Conservation (phyloP, 2,113 vertebrate species). For the Heterotis niloticus region DNA sequence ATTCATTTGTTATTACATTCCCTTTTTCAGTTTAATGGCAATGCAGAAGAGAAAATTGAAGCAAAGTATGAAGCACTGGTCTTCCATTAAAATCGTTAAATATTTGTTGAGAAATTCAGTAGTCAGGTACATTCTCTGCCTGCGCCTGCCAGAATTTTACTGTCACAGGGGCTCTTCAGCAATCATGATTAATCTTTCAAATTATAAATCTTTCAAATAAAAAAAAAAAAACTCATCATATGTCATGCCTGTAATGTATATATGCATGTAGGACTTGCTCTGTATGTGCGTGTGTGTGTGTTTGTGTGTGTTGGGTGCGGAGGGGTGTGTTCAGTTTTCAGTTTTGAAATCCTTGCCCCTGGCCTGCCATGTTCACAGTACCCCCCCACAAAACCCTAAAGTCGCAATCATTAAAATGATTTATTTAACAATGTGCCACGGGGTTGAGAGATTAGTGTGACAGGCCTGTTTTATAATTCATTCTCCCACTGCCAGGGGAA, state of each 20-base stretch:
- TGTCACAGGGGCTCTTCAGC: background rate
- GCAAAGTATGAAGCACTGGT: background rate
- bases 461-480: slow-evolving; percentile 69
- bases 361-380: slow-evolving; percentile 46
- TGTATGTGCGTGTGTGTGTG: slow-evolving; percentile 28
- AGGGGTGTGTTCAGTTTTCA: slow-evolving; percentile 9
- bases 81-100: background rate
- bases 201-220: too few species aligned
- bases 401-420: slow-evolving; percentile 65
- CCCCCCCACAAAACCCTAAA: slow-evolving; percentile 42
- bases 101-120: background rate
- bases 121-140: background rate
- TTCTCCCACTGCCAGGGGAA: slow-evolving; percentile 58
- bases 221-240: slow-evolving; percentile 1
- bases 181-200: slow-evolving; percentile 11
- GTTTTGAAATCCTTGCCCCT: slow-evolving; percentile 36
- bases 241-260: slow-evolving; percentile 19
- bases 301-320: slow-evolving; percentile 30
- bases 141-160: background rate
- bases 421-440: slow-evolving; percentile 66
- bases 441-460: slow-evolving; percentile 65
- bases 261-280: slow-evolving; percentile 9
- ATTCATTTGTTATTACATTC: background rate
- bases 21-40: background rate
- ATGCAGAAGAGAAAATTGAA: background rate